Conservation (phyloP, 2,797 vertebrate genomes). For the Acrossocheilus wenchowensis region DNA sequence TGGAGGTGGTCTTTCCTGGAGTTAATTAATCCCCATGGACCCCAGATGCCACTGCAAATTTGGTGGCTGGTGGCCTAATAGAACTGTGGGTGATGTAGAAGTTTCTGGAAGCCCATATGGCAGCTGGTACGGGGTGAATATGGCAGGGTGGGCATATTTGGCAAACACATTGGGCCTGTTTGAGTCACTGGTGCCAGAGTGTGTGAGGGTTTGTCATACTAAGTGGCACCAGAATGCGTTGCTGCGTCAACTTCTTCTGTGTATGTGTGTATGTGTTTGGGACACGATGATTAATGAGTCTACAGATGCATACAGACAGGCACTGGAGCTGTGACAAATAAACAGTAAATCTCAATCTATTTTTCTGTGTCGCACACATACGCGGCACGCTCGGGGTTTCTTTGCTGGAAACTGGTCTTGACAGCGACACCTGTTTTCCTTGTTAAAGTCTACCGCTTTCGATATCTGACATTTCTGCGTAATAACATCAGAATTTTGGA, state of each 20-base stretch:
- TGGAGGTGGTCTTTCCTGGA: constrained; percentile 25
- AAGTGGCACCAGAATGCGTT: constrained; percentile 31
- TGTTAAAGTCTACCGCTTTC: constrained; percentile 9
- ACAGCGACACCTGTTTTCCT: constrained; percentile 41
- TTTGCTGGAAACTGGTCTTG: constrained; percentile 14
- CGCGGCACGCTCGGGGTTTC: background rate
- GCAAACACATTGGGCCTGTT: background rate
- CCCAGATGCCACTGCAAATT: constrained; percentile 39
- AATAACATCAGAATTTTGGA: constrained; percentile 18
- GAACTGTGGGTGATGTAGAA: constrained; percentile 7
- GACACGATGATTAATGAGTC: constrained; percentile 40
- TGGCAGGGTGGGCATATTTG: constrained; percentile 31
- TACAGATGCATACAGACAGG: constrained; percentile 42
- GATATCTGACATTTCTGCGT: constrained; percentile 15
- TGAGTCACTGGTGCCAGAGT: constrained; percentile 19
- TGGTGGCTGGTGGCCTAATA: constrained; percentile 19
- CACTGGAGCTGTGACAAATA: constrained; percentile 30
- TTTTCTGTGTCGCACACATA: constrained; percentile 5
- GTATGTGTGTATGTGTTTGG: constrained; percentile 1
- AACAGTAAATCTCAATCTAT: constrained; percentile 31
- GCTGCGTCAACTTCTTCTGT: background rate
- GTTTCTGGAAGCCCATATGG: background rate
- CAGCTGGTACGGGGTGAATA: constrained; percentile 1
- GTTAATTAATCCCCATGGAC: constrained; percentile 22
- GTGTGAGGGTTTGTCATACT: constrained; percentile 26